phyloP scores from a whole-genome alignment of 2,113 vertebrate species.

The Bambusicola thoracicus region DNA sequence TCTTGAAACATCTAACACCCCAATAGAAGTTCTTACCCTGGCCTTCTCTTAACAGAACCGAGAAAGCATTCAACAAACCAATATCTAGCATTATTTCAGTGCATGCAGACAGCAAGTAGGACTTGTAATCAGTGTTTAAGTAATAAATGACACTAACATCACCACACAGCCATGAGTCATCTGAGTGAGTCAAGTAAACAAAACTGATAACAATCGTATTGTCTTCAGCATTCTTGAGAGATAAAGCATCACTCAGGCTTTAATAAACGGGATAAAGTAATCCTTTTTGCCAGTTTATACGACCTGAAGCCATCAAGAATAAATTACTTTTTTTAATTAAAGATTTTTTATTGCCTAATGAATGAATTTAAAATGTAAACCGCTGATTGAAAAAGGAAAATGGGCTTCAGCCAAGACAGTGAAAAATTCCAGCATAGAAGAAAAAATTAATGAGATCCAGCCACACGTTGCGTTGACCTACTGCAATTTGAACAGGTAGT shows the following conservation, averaged over 20 bases:
- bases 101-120: not conserved
- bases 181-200: constrained; percentile 5
- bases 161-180: not conserved
- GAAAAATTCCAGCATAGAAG: not conserved
- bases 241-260: not conserved
- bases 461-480: not conserved
- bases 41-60: not conserved
- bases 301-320: constrained; percentile 21
- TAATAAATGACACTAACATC: not conserved
- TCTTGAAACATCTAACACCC: not conserved
- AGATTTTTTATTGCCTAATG: constrained; percentile 51
- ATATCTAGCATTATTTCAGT: not conserved
- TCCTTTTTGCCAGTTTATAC: constrained; percentile 10
- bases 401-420: constrained; percentile 31
- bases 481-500: constrained; percentile 31
- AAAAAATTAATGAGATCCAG: constrained; percentile 34
- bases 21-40: not conserved
- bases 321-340: constrained; percentile 72
- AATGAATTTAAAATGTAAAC: constrained; percentile 64
- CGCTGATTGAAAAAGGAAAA: constrained; percentile 59
- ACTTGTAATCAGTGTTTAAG: not conserved
- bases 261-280: constrained; percentile 17
- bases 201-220: not conserved
- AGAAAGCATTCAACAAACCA: not conserved
- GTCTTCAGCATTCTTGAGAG: not conserved